These are phyloP conservation scores for Heliconius himera DNA, from an alignment of 1,140 invertebrate genomes.

Conservation along the genomic window DNA sequence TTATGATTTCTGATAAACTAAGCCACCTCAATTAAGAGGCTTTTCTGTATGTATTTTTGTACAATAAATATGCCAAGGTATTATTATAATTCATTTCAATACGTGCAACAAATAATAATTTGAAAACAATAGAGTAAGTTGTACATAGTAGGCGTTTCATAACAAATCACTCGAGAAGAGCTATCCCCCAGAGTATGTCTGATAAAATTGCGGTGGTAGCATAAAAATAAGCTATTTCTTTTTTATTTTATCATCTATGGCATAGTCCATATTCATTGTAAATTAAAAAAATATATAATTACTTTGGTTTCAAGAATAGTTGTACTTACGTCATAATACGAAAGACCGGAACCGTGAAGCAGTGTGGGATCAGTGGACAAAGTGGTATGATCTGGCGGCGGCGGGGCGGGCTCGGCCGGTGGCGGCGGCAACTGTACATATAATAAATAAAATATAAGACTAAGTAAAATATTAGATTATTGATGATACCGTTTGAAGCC, in stretches of 20 bases:
- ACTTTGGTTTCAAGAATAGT: neutral
- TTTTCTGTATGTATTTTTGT: neutral
- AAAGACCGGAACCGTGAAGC: slow-evolving; percentile 64
- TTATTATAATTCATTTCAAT: neutral
- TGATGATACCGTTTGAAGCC: no score
- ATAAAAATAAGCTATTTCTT: neutral
- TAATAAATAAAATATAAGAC: no score
- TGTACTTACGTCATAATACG: slow-evolving; percentile 71
- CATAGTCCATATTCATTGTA: neutral
- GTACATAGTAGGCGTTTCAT: neutral
- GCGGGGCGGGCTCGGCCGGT: slow-evolving; percentile 56
- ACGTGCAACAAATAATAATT: neutral
- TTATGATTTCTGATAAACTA: no score
- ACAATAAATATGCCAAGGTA: neutral
- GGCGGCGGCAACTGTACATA: slow-evolving; percentile 57
- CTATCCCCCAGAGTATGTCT: neutral
- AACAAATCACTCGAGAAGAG: neutral
- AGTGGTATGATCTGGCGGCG: slow-evolving; percentile 58
- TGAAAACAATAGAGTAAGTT: slow-evolving; percentile 5
- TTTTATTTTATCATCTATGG: neutral
- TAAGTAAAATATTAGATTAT: no score
- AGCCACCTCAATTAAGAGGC: no score
- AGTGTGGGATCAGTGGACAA: slow-evolving; percentile 55
- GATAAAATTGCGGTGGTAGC: neutral
- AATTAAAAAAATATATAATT: neutral